A percentile compares a stretch with the other conserved stretches of the same genome.
These are phyloP conservation scores for Neogale vison DNA, from an alignment of 2,113 vertebrate species.

Conservation along the genomic window DNA sequence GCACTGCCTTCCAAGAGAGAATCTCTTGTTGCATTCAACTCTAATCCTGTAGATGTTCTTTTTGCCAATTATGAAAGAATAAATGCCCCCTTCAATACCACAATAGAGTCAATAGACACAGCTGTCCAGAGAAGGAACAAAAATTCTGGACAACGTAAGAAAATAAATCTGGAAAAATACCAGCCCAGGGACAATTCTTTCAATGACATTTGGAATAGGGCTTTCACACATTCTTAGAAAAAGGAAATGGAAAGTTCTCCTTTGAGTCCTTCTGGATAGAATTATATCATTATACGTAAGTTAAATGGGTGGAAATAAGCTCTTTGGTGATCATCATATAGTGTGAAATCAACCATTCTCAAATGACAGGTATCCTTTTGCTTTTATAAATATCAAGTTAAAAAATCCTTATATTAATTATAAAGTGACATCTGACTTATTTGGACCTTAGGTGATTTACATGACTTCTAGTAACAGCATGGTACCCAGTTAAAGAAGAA, in stretches of 20 bases:
- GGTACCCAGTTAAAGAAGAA: not conserved
- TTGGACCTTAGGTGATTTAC: not conserved
- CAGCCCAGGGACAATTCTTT: not conserved
- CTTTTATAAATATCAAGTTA: not conserved
- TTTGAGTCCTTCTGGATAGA: not conserved
- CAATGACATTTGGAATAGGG: not conserved
- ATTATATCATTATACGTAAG: not conserved
- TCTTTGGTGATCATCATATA: not conserved
- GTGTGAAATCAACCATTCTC: not conserved
- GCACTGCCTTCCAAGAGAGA: not conserved
- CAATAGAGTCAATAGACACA: not conserved
- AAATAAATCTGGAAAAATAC: not conserved
- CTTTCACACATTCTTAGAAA: constrained; percentile 15
- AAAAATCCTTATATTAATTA: not conserved
- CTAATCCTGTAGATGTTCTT: constrained; percentile 24
- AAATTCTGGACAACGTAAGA: not conserved
- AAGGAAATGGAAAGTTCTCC: not conserved
- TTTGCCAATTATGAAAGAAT: constrained; percentile 46
- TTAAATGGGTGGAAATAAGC: not conserved
- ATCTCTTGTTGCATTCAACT: not conserved
- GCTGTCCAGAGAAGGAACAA: not conserved
- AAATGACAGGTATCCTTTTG: not conserved
- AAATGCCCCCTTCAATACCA: not conserved
- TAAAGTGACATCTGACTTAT: not conserved
- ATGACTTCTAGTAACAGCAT: not conserved